phyloP scores from a whole-genome alignment of 2,888 invertebrate genomes.

The Scaptomyza flava region DNA sequence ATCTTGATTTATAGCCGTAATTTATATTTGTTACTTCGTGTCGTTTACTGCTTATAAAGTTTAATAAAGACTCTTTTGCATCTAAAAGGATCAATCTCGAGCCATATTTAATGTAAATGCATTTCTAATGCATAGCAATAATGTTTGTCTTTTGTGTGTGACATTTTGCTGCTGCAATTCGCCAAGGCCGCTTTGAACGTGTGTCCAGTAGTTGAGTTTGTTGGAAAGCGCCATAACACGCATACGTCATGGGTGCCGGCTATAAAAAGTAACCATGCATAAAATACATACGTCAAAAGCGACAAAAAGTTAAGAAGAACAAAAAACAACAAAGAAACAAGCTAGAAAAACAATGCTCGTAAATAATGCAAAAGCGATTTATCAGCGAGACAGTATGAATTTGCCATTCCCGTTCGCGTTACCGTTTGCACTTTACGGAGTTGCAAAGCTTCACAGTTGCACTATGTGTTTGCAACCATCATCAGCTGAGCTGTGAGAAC shows the following conservation, averaged over 20 bases:
- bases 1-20: no score
- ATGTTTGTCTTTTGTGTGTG: not conserved
- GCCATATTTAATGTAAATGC: constrained; percentile 3
- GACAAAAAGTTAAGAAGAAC: not conserved
- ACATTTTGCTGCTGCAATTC: not conserved
- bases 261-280: constrained; percentile 65
- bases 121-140: constrained; percentile 42
- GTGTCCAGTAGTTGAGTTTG: constrained; percentile 19
- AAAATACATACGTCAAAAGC: constrained; percentile 37
- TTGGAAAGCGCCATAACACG: constrained; percentile 51
- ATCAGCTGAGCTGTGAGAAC: constrained; percentile 26
- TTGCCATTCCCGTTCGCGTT: constrained; percentile 28
- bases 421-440: not conserved
- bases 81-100: no score
- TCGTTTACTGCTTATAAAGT: no score
- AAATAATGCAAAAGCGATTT: constrained; percentile 66
- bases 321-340: constrained; percentile 1
- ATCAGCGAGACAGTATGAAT: constrained; percentile 60
- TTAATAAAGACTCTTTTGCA: no score
- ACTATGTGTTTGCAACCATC: constrained; percentile 18
- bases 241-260: constrained; percentile 69
- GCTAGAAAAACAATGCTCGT: constrained; percentile 31
- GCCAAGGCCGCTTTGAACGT: constrained; percentile 45
- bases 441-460: constrained; percentile 23
- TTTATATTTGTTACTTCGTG: no score